Evolutionary conservation across 2,888 invertebrate species (phyloP).

Genomic region (Polyommatus icarus): DNA sequence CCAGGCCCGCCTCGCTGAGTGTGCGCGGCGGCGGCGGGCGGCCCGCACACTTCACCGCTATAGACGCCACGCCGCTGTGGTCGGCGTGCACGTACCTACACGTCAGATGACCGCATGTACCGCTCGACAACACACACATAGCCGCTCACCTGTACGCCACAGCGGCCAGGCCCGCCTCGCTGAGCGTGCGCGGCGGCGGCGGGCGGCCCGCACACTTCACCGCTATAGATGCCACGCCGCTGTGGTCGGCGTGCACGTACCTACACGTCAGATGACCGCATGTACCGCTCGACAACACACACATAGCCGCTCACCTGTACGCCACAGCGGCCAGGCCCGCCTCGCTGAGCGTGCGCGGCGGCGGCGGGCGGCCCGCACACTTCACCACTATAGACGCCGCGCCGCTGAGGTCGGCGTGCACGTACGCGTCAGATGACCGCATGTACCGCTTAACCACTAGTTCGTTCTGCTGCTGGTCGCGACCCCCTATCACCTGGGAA

Average conservation of each 20-base stretch:
- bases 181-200: constrained; percentile 95
- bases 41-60: constrained; percentile 94
- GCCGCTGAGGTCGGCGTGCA: constrained; percentile 97
- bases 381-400: constrained; percentile 96
- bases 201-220: constrained; percentile 85
- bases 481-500: constrained; percentile 90
- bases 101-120: constrained; percentile 82
- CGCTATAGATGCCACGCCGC: constrained; percentile 94
- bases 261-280: constrained; percentile 88
- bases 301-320: constrained; percentile 81
- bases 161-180: constrained; percentile 98
- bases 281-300: neutral
- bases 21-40: constrained; percentile 92
- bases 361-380: constrained; percentile 82
- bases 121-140: neutral
- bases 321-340: constrained; percentile 98
- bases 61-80: constrained; percentile 93
- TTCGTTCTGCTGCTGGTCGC: constrained; percentile 99
- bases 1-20: constrained; percentile 96
- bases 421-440: constrained; percentile 93
- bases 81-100: constrained; percentile 99
- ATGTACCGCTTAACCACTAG: constrained; percentile 97
- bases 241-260: constrained; percentile 99
- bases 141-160: constrained; percentile 87
- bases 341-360: constrained; percentile 97